phyloP scores from a whole-genome alignment of 1,140 invertebrate genomes.

The Pygmarrhopalites habei region DNA sequence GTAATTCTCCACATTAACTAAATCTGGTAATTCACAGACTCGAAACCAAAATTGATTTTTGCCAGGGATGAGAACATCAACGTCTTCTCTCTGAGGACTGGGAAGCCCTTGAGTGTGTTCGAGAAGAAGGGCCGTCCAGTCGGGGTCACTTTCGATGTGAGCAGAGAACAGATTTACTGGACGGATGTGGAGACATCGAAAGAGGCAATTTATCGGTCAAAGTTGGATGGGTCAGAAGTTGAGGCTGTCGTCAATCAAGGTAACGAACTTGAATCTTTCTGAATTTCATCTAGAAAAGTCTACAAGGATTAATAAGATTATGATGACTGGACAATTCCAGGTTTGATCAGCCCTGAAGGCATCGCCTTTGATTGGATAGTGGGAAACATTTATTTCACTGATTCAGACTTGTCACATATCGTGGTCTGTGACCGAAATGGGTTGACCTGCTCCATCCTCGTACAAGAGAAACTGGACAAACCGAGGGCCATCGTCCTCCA shows the following conservation, averaged over 20 bases:
- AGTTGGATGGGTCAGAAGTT: slow-evolving; percentile 49
- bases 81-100: not conserved
- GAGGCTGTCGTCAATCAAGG: slow-evolving; percentile 50
- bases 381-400: slow-evolving; percentile 71
- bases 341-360: slow-evolving; percentile 65
- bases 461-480: slow-evolving; percentile 31
- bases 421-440: slow-evolving; percentile 63
- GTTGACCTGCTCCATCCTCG: slow-evolving; percentile 54
- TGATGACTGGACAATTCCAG: too few relatives aligned
- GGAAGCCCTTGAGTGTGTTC: not conserved
- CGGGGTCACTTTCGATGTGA: slow-evolving; percentile 57
- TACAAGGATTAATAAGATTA: too few relatives aligned
- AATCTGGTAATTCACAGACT: too few relatives aligned
- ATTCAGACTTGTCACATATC: slow-evolving; percentile 61
- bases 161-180: slow-evolving; percentile 59
- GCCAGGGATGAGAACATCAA: slow-evolving; percentile 21
- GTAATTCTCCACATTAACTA: too few relatives aligned
- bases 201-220: slow-evolving; percentile 57
- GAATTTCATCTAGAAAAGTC: too few relatives aligned
- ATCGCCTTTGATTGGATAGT: slow-evolving; percentile 75
- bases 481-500: slow-evolving; percentile 46
- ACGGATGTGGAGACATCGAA: slow-evolving; percentile 57
- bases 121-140: slow-evolving; percentile 49
- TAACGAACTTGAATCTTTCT: too few relatives aligned
- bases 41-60: slow-evolving; percentile 10